Evolutionary conservation across 2,888 invertebrate genomes (phyloP).

Genomic region (Pristionchus fissidentatus): DNA sequence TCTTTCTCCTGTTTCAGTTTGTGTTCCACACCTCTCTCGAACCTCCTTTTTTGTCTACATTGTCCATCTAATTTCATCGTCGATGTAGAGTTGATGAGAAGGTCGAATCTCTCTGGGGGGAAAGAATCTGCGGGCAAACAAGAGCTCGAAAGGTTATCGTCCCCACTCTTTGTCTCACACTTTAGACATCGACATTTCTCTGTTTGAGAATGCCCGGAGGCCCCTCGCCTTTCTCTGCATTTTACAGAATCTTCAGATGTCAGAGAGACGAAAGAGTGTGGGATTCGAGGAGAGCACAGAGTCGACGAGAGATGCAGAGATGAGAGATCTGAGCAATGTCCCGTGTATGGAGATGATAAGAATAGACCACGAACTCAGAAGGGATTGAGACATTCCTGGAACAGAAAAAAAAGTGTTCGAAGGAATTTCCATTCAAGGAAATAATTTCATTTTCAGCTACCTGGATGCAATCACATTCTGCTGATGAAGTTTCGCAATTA

Average conservation of each 20-base stretch:
- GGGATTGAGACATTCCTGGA: no score
- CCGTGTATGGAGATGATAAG: background rate
- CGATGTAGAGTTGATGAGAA: background rate
- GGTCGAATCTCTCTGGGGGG: background rate
- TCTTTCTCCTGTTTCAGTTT: slow-evolving; percentile 51
- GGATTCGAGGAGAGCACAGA: background rate
- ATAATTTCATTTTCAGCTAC: no score
- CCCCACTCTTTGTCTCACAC: slow-evolving; percentile 28
- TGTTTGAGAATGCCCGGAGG: background rate
- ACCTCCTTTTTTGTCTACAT: slow-evolving; percentile 42
- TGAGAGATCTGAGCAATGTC: no score
- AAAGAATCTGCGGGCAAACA: slow-evolving; percentile 19
- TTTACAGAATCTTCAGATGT: background rate
- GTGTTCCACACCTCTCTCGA: slow-evolving; percentile 53
- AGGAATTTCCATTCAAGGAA: no score
- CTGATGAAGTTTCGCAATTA: no score
- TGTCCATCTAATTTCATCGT: slow-evolving; percentile 34
- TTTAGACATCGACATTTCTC: slow-evolving; percentile 21
- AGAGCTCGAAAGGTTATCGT: background rate
- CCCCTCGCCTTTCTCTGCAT: background rate
- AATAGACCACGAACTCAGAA: slow-evolving; percentile 16
- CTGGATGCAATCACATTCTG: no score
- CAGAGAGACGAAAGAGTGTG: background rate
- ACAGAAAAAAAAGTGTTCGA: no score
- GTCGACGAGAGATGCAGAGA: no score